A percentile compares a stretch with the other conserved stretches of the same genome.
These are phyloP conservation scores for Neoascia interrupta DNA, from an alignment of 2,888 invertebrate genomes.

Conservation along the genomic window DNA sequence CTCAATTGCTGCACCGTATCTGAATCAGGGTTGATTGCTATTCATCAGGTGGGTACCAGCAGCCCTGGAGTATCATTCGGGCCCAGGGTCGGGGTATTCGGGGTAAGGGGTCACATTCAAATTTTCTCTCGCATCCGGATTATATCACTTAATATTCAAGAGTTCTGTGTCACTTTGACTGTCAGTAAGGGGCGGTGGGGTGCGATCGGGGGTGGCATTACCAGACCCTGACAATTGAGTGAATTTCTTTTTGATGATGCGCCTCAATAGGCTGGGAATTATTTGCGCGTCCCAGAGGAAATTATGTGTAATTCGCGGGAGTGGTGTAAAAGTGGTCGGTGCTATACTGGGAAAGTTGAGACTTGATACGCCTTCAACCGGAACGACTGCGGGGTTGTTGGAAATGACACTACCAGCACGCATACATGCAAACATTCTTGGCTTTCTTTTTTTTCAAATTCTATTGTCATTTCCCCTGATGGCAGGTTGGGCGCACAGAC, in stretches of 20 bases:
- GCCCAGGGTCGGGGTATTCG: background rate
- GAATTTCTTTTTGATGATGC: constrained; percentile 59
- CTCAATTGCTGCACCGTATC: constrained; percentile 32
- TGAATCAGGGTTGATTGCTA: constrained; percentile 50
- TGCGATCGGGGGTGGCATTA: background rate
- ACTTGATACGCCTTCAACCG: constrained; percentile 34
- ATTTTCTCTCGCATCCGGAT: constrained; percentile 40
- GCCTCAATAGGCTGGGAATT: constrained; percentile 60
- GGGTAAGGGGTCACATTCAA: background rate
- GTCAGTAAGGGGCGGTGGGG: background rate
- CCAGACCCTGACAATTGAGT: constrained; percentile 35
- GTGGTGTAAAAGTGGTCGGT: constrained; percentile 21
- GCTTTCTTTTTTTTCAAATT: constrained; percentile 8
- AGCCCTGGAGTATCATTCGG: constrained; percentile 43
- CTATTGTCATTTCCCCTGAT: constrained; percentile 32
- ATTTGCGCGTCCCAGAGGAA: constrained; percentile 58
- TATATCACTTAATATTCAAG: constrained; percentile 43
- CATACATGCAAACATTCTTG: background rate
- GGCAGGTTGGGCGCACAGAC: background rate
- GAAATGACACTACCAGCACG: background rate
- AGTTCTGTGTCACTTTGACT: constrained; percentile 55
- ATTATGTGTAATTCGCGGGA: constrained; percentile 49
- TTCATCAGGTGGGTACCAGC: constrained; percentile 56
- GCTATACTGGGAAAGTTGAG: constrained; percentile 11
- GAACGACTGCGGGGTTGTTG: constrained; percentile 42